A percentile compares a stretch with the other conserved stretches of the same genome.
These are phyloP conservation scores for Cladopsammia gracilis DNA, from an alignment of 64 coral and sea anemone species.

Conservation along the genomic window DNA sequence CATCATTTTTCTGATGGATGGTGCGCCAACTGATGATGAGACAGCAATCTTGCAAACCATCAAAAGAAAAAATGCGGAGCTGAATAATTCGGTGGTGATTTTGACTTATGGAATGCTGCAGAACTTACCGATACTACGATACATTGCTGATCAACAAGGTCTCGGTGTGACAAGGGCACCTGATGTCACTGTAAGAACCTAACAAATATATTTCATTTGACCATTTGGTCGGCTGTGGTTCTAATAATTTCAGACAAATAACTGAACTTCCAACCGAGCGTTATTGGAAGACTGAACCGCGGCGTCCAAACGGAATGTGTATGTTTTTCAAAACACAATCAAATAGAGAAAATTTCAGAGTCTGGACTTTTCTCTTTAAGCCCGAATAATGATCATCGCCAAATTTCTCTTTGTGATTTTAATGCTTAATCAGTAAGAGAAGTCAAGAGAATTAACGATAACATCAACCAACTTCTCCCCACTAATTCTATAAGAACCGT, in stretches of 20 bases:
- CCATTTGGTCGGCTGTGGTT: background rate
- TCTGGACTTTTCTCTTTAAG: too few species aligned
- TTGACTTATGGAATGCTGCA: conserved; percentile 64
- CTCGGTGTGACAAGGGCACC: background rate
- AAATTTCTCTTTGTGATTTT: too few species aligned
- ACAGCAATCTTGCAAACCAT: background rate
- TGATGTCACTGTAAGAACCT: conserved; percentile 49
- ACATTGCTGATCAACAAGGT: conserved; percentile 32
- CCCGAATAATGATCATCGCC: background rate
- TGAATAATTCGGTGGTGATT: conserved; percentile 42
- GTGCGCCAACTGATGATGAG: conserved; percentile 22
- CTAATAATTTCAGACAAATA: too few species aligned
- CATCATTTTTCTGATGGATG: conserved; percentile 61
- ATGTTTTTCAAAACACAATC: too few species aligned
- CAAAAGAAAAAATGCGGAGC: conserved; percentile 38
- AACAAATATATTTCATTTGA: background rate
- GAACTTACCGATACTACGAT: background rate
- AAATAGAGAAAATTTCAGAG: background rate
- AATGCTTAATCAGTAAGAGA: too few species aligned
- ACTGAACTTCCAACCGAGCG: too few species aligned
- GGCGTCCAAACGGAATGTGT: too few species aligned
- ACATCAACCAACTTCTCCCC: too few species aligned
- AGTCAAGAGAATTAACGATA: too few species aligned
- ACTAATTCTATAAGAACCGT: too few species aligned
- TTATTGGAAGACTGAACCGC: too few species aligned